Conservation (phyloP, 2,888 invertebrate species). For the Myopa testacea region DNA sequence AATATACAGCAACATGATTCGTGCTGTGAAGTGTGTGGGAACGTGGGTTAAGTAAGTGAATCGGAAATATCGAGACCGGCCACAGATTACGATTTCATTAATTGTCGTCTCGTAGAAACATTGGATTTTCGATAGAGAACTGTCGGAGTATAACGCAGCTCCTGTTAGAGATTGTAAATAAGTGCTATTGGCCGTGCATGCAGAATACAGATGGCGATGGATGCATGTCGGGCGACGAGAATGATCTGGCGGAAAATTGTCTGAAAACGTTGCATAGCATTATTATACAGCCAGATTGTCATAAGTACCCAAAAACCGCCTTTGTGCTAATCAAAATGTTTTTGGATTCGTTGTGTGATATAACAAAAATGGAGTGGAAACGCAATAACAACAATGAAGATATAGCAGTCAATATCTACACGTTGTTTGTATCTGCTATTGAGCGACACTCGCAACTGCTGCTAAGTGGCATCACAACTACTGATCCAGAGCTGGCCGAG, state of each 20-base stretch:
- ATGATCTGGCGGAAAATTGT: conserved; percentile 73
- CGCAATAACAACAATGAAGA: conserved; percentile 71
- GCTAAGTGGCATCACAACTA: conserved; percentile 62
- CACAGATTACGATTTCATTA: neutral
- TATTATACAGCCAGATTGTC: conserved; percentile 73
- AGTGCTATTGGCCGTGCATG: conserved; percentile 68
- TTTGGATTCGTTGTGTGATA: conserved; percentile 71
- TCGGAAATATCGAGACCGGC: neutral
- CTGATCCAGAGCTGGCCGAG: conserved; percentile 69
- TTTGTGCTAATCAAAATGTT: conserved; percentile 73
- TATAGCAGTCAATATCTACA: conserved; percentile 75
- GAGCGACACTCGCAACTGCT: conserved; percentile 77
- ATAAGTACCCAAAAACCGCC: conserved; percentile 72
- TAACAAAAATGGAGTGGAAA: conserved; percentile 70
- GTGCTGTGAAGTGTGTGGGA: conserved; percentile 72
- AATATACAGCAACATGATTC: conserved; percentile 70
- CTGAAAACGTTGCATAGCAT: conserved; percentile 73
- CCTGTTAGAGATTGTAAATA: conserved; percentile 67
- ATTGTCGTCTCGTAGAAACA: conserved; percentile 52
- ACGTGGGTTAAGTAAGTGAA: conserved; percentile 73
- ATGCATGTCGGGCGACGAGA: conserved; percentile 71
- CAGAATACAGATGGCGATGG: conserved; percentile 69
- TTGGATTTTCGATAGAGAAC: conserved; percentile 65
- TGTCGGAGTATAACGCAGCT: conserved; percentile 65
- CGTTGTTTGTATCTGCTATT: conserved; percentile 76